phyloP scores from a whole-genome alignment of 2,888 invertebrate genomes.

The Ectemnius cavifrons region DNA sequence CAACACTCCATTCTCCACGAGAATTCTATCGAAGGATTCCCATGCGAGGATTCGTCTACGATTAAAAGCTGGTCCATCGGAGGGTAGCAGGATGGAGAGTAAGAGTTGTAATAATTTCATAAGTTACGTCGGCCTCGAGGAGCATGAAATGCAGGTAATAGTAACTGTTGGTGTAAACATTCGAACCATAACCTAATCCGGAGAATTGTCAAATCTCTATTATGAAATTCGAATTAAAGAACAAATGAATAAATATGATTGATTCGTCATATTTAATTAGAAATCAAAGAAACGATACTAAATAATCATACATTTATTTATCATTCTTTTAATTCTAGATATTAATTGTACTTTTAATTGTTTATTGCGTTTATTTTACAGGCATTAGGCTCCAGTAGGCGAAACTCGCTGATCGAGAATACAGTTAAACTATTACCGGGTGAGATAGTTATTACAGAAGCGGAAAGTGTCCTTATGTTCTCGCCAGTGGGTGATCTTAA shows the following conservation, averaged over 20 bases:
- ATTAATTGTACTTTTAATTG: too few relatives aligned
- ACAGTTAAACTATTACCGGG: constrained; percentile 80
- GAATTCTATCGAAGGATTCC: too few relatives aligned
- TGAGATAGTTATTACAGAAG: constrained; percentile 89
- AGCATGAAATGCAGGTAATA: constrained; percentile 77
- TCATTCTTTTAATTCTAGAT: too few relatives aligned
- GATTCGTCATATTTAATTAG: too few relatives aligned
- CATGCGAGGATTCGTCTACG: too few relatives aligned
- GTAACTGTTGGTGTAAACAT: constrained; percentile 28
- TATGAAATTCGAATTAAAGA: too few relatives aligned
- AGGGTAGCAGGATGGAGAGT: constrained; percentile 67
- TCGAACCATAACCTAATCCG: constrained; percentile 37
- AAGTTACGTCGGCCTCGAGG: constrained; percentile 78
- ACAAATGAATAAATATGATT: too few relatives aligned
- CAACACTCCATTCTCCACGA: too few relatives aligned
- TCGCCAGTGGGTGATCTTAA: constrained; percentile 89
- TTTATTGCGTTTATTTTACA: too few relatives aligned
- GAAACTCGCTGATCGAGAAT: constrained; percentile 71
- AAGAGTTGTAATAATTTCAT: constrained; percentile 77
- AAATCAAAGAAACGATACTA: too few relatives aligned
- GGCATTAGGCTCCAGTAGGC: constrained; percentile 70
- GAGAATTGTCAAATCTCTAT: background rate
- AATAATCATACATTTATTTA: too few relatives aligned
- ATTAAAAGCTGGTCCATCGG: background rate
- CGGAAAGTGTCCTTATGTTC: constrained; percentile 90